These are phyloP conservation scores for Phortica okadai DNA, from an alignment of 2,888 invertebrate species.

Conservation along the genomic window DNA sequence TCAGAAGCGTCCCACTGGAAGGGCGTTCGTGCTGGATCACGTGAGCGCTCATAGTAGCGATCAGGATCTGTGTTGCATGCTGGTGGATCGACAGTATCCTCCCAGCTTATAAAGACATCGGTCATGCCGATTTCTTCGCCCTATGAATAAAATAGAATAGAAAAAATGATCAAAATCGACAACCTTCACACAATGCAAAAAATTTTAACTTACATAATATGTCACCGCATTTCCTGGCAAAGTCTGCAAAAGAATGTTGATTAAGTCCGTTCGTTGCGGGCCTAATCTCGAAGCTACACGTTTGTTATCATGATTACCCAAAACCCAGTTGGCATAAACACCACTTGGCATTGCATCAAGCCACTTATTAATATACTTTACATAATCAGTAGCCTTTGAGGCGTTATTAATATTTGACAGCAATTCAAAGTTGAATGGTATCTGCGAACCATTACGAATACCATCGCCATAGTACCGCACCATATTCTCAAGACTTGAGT, in stretches of 20 bases:
- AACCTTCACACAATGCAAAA: not conserved
- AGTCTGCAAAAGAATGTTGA: slow-evolving; percentile 88
- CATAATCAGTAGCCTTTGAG: slow-evolving; percentile 67
- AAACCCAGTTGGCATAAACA: slow-evolving; percentile 81
- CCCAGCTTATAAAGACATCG: slow-evolving; percentile 77
- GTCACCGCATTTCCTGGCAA: slow-evolving; percentile 90
- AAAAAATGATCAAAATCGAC: not conserved
- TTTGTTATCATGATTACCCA: slow-evolving; percentile 87
- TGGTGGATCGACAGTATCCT: slow-evolving; percentile 78
- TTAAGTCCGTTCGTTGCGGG: slow-evolving; percentile 83
- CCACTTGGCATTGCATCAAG: slow-evolving; percentile 79
- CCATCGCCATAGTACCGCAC: slow-evolving; percentile 80
- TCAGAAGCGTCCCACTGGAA: slow-evolving; percentile 80
- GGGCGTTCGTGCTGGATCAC: slow-evolving; percentile 81
- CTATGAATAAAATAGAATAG: slow-evolving; percentile 42
- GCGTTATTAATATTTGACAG: slow-evolving; percentile 76
- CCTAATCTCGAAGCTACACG: slow-evolving; percentile 85
- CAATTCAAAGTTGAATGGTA: slow-evolving; percentile 83
- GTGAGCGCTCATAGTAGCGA: slow-evolving; percentile 72
- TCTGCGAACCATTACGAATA: slow-evolving; percentile 78
- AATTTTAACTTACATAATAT: slow-evolving; percentile 81
- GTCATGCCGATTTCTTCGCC: slow-evolving; percentile 86
- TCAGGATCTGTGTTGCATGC: slow-evolving; percentile 78
- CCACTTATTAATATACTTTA: slow-evolving; percentile 79
- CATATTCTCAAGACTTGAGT: slow-evolving; percentile 79